Percentiles rank a stretch among this genome's conserved stretches.
Evolutionary conservation across 1,140 invertebrate genomes (phyloP).

Genomic region (Euborellia annulipes): DNA sequence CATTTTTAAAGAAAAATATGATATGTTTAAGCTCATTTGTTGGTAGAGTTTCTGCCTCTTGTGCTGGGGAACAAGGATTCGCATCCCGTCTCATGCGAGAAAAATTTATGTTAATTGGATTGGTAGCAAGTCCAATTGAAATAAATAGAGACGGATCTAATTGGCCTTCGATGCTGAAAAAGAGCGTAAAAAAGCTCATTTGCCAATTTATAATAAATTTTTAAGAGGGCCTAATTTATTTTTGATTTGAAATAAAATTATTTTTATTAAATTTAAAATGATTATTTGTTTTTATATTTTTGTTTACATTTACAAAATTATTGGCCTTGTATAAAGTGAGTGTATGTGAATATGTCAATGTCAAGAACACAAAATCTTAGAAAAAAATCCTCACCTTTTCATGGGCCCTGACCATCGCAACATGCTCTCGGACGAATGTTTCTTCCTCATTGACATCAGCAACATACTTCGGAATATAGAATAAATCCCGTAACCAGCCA

Average conservation of each 20-base stretch:
- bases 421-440: slow-evolving; percentile 46
- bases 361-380: not conserved
- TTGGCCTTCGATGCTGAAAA: too few relatives aligned
- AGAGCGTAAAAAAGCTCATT: too few relatives aligned
- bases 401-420: slow-evolving; percentile 40
- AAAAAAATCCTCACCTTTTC: slow-evolving; percentile 36
- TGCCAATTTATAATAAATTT: too few relatives aligned
- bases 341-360: not conserved
- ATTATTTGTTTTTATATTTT: not conserved
- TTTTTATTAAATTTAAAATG: not conserved
- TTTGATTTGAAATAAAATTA: slow-evolving; percentile 2
- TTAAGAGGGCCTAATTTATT: too few relatives aligned
- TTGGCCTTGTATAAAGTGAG: not conserved
- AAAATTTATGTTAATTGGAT: too few relatives aligned
- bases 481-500: slow-evolving; percentile 76
- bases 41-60: too few relatives aligned
- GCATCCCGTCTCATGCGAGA: too few relatives aligned
- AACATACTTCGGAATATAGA: slow-evolving; percentile 73
- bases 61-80: too few relatives aligned
- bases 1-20: too few relatives aligned
- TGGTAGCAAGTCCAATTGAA: too few relatives aligned
- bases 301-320: not conserved
- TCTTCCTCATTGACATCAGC: slow-evolving; percentile 69
- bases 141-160: too few relatives aligned
- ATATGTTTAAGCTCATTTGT: too few relatives aligned